Percentiles rank a stretch among this genome's conserved stretches.
Conservation (phyloP, 2,113 vertebrate species). For the Picathartes gymnocephalus region DNA sequence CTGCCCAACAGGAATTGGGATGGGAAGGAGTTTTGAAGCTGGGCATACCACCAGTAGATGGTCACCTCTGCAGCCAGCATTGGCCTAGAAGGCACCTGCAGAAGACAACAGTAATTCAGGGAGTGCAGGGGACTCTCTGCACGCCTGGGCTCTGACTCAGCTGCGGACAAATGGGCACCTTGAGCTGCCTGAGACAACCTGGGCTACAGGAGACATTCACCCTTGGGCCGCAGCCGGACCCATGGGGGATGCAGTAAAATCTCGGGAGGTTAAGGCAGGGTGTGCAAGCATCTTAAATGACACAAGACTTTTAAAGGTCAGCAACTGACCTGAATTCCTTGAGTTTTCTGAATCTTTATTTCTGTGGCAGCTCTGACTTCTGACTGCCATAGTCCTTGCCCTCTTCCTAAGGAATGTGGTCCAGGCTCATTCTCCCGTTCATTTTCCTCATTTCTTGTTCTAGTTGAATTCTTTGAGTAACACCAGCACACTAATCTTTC, state of each 20-base stretch:
- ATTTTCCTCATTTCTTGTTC: not conserved
- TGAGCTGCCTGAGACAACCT: not conserved
- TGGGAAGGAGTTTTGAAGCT: not conserved
- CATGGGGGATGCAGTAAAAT: rapidly evolving
- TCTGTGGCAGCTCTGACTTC: not conserved
- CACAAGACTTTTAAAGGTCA: not conserved
- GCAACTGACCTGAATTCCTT: not conserved
- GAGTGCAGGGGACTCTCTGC: not conserved
- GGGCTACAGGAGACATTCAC: not conserved
- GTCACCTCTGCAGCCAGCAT: not conserved
- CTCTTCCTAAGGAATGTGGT: not conserved
- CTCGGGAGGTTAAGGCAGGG: not conserved
- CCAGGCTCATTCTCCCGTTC: not conserved
- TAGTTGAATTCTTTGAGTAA: not conserved
- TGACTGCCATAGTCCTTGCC: not conserved
- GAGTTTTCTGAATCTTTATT: not conserved
- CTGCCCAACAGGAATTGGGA: not conserved
- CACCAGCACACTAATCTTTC: not conserved
- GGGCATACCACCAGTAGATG: not conserved
- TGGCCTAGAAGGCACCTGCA: not conserved
- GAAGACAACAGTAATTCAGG: not conserved
- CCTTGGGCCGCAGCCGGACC: not conserved
- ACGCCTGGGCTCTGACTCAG: not conserved
- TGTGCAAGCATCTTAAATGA: not conserved
- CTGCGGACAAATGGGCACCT: not conserved